Evolutionary conservation across 2,113 vertebrate species (phyloP).

Genomic region (Todiramphus saurophagus): DNA sequence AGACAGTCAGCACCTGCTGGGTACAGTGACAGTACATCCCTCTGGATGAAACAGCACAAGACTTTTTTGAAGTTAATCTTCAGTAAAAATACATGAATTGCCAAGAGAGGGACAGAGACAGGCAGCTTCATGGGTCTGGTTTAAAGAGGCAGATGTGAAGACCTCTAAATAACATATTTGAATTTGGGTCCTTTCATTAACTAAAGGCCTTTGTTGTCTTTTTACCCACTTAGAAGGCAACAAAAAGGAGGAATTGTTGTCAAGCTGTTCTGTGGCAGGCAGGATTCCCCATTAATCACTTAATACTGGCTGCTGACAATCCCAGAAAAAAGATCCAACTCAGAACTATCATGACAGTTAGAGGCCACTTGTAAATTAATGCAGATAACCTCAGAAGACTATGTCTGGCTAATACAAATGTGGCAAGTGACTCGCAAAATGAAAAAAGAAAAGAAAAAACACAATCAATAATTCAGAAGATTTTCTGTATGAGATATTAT

Average conservation of each 20-base stretch:
- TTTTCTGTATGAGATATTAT: neutral
- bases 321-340: neutral
- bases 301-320: neutral
- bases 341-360: neutral
- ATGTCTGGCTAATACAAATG: neutral
- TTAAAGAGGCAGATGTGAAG: neutral
- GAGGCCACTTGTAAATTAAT: neutral
- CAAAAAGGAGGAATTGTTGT: neutral
- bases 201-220: conserved; percentile 5
- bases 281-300: neutral
- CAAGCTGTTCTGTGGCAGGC: neutral
- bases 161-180: neutral
- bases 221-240: neutral
- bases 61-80: neutral
- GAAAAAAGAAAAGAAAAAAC: neutral
- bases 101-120: neutral
- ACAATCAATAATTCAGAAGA: conserved; percentile 10
- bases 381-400: neutral
- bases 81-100: neutral
- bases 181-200: conserved; percentile 13
- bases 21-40: neutral
- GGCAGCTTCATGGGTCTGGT: neutral
- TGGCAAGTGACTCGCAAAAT: neutral
- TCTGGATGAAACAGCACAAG: neutral
- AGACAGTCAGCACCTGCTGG: neutral